Base-by-base conservation (phyloP, 2,113 vertebrate genomes). In the Atrichornis clamosus region DNA sequence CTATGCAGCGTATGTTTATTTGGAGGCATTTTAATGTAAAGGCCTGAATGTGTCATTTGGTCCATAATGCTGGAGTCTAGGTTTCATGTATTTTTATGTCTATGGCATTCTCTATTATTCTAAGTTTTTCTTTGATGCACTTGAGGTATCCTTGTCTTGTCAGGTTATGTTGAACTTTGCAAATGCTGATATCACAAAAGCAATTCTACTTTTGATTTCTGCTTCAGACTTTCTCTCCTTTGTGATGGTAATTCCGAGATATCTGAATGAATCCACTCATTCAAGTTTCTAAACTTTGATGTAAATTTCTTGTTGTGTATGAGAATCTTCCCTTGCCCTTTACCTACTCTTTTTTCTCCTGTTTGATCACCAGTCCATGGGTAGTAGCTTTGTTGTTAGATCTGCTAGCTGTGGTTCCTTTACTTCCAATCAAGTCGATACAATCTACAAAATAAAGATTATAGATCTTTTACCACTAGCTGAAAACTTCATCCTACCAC, bases 231-330 rank as follows among this genome's bases (percentile, higher is more conserved):
- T 88, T 80, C 42, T 68, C 47, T 77, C 28, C 59, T 92, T 96
- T 96, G 83, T 93, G 83, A 90, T 92, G 79, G 10, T 93, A 94
- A 94, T 96, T 88, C 39, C 55, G 50, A 88, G 39, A 60, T 90
- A 90, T 65, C 65, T 70, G 67, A 92, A 86, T 86, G 76, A 93
- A 93, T 88, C 14, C 59, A 80, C 76, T 77, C 46, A 88, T 82
- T 94, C 52, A 79, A 75, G 69, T 89, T 94, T 73, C 75, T 77
- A 55, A 90, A 69, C 90, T 93, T 95, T 94, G 79, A 95, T 94
- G 75, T 74, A 84, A 69, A 94, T 93, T 94, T 92, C 67, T 93
- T 74, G 37, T 80, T 92, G 32, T 2, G 0, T 92, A 50, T 73
- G 55, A 80, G 58, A 90, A 80, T 74, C 87, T 91, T 78, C 30